Conservation (phyloP, 1,140 invertebrate species). For the Bemisia tabaci region DNA sequence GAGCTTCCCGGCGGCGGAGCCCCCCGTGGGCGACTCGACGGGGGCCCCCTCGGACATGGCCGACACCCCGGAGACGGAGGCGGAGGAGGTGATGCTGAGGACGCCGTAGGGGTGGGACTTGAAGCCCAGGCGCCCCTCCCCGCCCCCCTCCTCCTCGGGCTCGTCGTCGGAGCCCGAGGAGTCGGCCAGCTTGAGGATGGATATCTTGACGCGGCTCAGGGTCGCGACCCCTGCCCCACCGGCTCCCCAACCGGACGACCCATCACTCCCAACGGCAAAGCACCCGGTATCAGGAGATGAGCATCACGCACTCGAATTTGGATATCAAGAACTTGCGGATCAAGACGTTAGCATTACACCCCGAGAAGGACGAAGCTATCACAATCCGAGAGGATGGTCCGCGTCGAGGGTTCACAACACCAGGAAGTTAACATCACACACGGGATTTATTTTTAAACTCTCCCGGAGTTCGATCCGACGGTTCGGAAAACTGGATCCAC, state of each 20-base stretch:
- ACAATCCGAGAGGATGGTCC: no score
- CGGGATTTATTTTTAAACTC: no score
- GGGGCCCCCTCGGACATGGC: conserved; percentile 21
- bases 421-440: no score
- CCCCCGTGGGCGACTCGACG: conserved; percentile 30
- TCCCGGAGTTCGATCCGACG: no score
- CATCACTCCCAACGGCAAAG: neutral
- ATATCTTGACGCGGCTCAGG: neutral
- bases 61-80: conserved; percentile 23
- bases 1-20: conserved; percentile 34
- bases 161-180: conserved; percentile 30
- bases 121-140: conserved; percentile 32
- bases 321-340: no score
- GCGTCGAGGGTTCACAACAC: no score
- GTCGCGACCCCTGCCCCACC: neutral
- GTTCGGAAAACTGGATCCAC: no score
- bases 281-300: no score
- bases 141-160: conserved; percentile 5
- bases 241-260: neutral
- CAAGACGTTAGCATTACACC: no score
- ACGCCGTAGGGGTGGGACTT: conserved; percentile 12
- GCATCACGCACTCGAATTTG: no score
- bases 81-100: conserved; percentile 19
- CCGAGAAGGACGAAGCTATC: no score
- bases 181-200: conserved; percentile 19